Evolutionary conservation across 2,797 vertebrate species (phyloP).

Genomic region (Alca torda): DNA sequence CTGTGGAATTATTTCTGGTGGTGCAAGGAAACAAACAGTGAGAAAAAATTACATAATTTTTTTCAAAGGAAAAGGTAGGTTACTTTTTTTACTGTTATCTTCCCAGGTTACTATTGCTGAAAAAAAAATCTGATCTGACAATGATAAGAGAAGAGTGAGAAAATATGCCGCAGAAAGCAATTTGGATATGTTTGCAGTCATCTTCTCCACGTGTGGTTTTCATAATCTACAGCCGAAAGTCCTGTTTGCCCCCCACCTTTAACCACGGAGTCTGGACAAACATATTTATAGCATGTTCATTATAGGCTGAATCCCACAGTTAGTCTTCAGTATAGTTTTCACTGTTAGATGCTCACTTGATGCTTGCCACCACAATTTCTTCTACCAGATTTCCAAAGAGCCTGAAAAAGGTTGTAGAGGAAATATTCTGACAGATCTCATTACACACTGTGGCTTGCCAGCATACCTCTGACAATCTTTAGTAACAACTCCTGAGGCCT

Average conservation of each 20-base stretch:
- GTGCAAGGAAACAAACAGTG: neutral
- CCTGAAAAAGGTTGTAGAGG: neutral
- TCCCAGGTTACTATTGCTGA: neutral
- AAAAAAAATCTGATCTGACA: neutral
- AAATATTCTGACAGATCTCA: conserved; percentile 35
- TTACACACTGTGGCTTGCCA: conserved; percentile 12
- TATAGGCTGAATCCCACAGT: neutral
- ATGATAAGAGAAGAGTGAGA: neutral
- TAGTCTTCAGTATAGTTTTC: neutral
- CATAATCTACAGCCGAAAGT: neutral
- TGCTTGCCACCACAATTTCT: neutral
- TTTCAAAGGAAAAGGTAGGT: neutral
- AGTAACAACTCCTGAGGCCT: conserved; percentile 18
- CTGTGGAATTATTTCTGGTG: neutral
- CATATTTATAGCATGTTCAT: neutral
- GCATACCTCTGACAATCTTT: conserved; percentile 11
- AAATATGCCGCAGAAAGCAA: neutral
- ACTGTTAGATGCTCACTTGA: neutral
- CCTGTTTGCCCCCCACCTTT: neutral
- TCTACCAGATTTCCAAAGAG: neutral
- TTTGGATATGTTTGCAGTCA: neutral
- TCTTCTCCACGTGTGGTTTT: neutral
- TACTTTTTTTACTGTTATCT: neutral
- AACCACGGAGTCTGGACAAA: neutral
- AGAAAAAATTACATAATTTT: neutral